Conservation (phyloP, 2,888 invertebrate genomes). For the Fragum sueziense region DNA sequence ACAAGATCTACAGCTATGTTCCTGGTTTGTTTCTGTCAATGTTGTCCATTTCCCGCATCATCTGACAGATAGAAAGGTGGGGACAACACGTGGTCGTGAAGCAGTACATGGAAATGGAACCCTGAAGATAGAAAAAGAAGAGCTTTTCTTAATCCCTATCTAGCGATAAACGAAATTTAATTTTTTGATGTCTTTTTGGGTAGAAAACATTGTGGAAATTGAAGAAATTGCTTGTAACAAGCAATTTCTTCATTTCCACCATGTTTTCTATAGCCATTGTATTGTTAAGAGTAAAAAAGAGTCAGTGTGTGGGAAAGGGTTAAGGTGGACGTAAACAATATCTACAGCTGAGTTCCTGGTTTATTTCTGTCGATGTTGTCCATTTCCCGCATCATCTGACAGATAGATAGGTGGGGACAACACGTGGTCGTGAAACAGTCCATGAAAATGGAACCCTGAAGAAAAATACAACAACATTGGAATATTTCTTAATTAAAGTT, state of each 20-base stretch:
- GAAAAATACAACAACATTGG: too few species aligned
- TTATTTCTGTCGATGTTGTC: slow-evolving; percentile 45
- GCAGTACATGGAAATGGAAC: slow-evolving; percentile 40
- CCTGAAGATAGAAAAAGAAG: slow-evolving; percentile 41
- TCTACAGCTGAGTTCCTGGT: slow-evolving; percentile 35
- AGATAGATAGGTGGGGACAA: slow-evolving; percentile 29
- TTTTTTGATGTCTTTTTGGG: too few species aligned
- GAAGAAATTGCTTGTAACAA: too few species aligned
- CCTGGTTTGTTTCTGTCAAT: slow-evolving; percentile 35
- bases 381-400: slow-evolving; percentile 51
- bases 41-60: slow-evolving; percentile 52
- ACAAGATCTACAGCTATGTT: slow-evolving; percentile 28
- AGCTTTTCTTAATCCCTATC: too few species aligned
- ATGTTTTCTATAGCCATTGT: too few species aligned
- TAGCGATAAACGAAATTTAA: too few species aligned
- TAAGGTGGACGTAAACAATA: not conserved
- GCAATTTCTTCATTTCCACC: too few species aligned
- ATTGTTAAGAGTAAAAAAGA: too few species aligned
- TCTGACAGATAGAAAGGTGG: slow-evolving; percentile 33
- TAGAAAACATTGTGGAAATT: too few species aligned
- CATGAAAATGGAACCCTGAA: slow-evolving; percentile 46
- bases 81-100: slow-evolving; percentile 36
- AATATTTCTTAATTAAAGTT: too few species aligned
- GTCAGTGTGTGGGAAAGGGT: too few species aligned
- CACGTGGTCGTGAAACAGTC: slow-evolving; percentile 38